Percentiles rank a stretch among this genome's conserved stretches.
Evolutionary conservation across 2,113 vertebrate genomes (phyloP).

Genomic region (Phrynosoma blainvillii): DNA sequence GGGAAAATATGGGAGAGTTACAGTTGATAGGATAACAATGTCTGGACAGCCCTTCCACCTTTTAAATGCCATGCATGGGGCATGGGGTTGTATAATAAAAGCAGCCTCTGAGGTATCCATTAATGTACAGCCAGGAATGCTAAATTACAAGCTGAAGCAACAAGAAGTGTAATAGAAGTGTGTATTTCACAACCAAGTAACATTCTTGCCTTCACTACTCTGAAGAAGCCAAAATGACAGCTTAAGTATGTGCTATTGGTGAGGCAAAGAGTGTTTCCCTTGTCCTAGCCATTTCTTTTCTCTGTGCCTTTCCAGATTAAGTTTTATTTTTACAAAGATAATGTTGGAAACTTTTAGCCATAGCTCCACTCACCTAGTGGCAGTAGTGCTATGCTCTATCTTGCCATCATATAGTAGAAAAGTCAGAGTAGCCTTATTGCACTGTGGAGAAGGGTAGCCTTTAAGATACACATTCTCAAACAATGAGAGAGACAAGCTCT

Average conservation of each 20-base stretch:
- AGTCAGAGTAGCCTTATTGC: background rate
- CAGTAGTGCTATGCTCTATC: background rate
- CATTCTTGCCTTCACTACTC: background rate
- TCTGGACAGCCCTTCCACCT: too few species aligned
- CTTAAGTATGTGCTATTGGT: background rate
- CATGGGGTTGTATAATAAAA: background rate
- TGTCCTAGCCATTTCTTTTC: background rate
- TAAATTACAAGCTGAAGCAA: background rate
- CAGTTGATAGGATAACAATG: background rate
- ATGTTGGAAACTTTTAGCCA: background rate
- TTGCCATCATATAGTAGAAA: background rate
- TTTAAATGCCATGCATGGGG: background rate
- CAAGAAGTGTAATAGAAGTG: background rate
- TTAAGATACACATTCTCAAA: background rate
- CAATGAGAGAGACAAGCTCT: background rate
- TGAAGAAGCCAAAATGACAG: background rate
- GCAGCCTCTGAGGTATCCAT: background rate
- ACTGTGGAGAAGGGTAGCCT: background rate
- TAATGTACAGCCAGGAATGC: background rate
- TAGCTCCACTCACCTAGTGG: background rate
- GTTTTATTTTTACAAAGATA: background rate
- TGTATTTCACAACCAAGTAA: background rate
- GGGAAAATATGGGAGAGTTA: background rate
- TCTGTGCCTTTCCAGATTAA: constrained; percentile 1
- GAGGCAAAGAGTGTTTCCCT: background rate